Conservation (phyloP, 2,797 vertebrate genomes). For the Paedocypris micromegethes region DNA sequence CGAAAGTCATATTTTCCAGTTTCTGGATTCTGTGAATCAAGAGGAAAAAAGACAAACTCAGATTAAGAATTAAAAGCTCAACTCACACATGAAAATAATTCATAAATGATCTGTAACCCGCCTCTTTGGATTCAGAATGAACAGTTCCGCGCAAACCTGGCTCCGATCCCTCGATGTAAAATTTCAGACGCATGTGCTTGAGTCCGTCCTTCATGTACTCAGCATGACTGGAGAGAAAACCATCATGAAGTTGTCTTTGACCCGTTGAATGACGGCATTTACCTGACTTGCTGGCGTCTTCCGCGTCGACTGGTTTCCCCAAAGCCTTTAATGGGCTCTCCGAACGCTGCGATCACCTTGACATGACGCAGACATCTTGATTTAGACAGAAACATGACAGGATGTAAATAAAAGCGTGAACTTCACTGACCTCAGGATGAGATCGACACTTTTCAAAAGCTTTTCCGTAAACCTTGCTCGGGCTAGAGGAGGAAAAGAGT, state of each 20-base stretch:
- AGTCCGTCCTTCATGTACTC: conserved; percentile 82
- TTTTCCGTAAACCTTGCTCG: conserved; percentile 86
- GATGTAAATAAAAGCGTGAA: background rate
- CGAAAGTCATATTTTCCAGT: conserved; percentile 80
- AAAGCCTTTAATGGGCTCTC: conserved; percentile 87
- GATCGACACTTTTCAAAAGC: conserved; percentile 83
- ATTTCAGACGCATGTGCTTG: conserved; percentile 84
- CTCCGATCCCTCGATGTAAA: conserved; percentile 91
- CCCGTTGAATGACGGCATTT: conserved; percentile 3
- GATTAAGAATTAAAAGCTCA: background rate
- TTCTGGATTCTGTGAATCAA: conserved; percentile 74
- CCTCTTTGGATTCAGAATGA: conserved; percentile 87
- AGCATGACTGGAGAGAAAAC: conserved; percentile 67
- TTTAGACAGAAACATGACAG: too few species aligned
- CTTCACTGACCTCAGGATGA: conserved; percentile 80
- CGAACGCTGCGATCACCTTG: conserved; percentile 84
- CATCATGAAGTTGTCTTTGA: background rate
- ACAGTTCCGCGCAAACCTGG: conserved; percentile 83
- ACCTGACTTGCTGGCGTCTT: conserved; percentile 90
- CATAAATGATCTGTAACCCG: conserved; percentile 32
- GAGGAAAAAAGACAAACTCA: conserved; percentile 8
- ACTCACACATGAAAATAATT: background rate
- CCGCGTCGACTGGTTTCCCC: conserved; percentile 85
- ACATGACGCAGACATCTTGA: background rate
- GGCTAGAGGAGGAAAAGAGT: conserved; percentile 89